Evolutionary conservation across 2,113 vertebrate species (phyloP).

Genomic region (Tachysurus fulvidraco): DNA sequence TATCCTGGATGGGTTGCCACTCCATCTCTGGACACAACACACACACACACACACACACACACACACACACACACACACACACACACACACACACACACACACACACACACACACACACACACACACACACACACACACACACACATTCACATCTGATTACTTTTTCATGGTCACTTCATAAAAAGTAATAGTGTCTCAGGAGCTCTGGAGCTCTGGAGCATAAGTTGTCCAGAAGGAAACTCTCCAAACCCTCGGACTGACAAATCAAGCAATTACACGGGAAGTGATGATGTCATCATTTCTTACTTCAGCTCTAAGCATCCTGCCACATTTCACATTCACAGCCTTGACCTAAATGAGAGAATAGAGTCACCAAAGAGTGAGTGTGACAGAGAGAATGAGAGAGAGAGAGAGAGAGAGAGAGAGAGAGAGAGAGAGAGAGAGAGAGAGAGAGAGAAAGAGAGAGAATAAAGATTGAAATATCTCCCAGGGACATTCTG

Average conservation of each 20-base stretch:
- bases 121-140: not conserved
- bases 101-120: not conserved
- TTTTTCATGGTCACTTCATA: not conserved
- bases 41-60: not conserved
- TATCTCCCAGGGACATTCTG: constrained; percentile 72
- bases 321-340: constrained; percentile 68
- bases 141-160: not conserved
- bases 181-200: not conserved
- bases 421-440: constrained; percentile 37
- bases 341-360: constrained; percentile 60
- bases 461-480: constrained; percentile 67
- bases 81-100: not conserved
- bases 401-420: constrained; percentile 42
- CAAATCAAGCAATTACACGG: constrained; percentile 73
- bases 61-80: not conserved
- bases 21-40: not conserved
- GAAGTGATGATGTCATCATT: constrained; percentile 75
- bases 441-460: constrained; percentile 42
- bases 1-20: not conserved
- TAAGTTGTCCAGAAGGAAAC: not conserved
- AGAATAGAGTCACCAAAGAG: constrained; percentile 56
- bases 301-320: constrained; percentile 61
- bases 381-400: constrained; percentile 11
- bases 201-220: not conserved
- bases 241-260: constrained; percentile 54